Conservation (phyloP, 1,140 invertebrate genomes). For the Batillaria attramentaria region DNA sequence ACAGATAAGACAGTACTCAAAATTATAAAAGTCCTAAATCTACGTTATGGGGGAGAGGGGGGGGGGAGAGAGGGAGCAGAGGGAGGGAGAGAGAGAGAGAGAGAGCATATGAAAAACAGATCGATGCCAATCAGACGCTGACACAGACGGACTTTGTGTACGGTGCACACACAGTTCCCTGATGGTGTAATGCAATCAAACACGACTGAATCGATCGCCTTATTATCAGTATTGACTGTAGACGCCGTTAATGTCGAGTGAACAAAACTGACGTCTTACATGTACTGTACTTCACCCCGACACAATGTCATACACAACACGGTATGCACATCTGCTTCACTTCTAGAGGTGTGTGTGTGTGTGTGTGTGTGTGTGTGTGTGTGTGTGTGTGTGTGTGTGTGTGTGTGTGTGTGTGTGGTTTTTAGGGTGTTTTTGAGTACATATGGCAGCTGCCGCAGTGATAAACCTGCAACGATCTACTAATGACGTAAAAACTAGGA, state of each 20-base stretch:
- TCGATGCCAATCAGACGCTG: neutral
- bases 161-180: neutral
- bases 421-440: neutral
- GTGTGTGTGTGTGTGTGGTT: neutral
- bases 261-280: too few species aligned
- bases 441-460: too few species aligned
- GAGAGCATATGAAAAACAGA: neutral
- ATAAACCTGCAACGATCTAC: too few species aligned
- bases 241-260: neutral
- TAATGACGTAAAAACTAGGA: too few species aligned
- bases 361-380: neutral
- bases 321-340: too few species aligned
- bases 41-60: too few species aligned
- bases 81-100: neutral
- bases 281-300: too few species aligned
- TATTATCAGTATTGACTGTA: too few species aligned
- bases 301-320: too few species aligned
- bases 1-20: neutral
- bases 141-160: neutral
- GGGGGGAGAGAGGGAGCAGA: neutral
- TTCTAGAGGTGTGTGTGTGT: neutral
- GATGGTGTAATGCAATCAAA: neutral
- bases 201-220: neutral
- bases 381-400: constrained; percentile 4
- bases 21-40: neutral